A percentile compares a stretch with the other conserved stretches of the same genome.
Conservation (phyloP, 2,797 vertebrate species). For the Phrynocephalus guinanensis region DNA sequence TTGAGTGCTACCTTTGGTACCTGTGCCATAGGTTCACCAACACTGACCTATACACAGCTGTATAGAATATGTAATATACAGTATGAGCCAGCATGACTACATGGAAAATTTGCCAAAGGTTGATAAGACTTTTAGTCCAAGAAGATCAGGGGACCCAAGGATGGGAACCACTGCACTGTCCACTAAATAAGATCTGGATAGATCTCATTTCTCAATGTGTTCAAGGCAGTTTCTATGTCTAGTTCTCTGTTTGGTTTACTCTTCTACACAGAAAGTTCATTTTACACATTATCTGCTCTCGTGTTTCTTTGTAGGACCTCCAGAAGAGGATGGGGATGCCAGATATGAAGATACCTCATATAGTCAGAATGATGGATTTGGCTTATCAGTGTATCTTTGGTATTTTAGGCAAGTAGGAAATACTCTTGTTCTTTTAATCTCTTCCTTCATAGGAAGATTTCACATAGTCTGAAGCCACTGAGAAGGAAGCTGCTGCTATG, state of each 20-base stretch:
- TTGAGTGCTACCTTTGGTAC: too few relatives aligned
- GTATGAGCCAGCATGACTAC: not conserved
- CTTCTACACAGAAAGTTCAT: not conserved
- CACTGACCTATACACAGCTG: not conserved
- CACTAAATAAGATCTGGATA: not conserved
- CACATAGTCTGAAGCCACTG: not conserved
- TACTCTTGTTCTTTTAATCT: not conserved
- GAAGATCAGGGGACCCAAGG: too few relatives aligned
- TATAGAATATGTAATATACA: not conserved
- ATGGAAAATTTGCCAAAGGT: not conserved
- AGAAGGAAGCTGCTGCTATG: not conserved
- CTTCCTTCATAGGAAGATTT: not conserved
- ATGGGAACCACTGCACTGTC: not conserved
- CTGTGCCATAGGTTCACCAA: too few relatives aligned
- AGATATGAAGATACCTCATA: not conserved
- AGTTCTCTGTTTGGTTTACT: not conserved
- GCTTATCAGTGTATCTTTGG: not conserved
- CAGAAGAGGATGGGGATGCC: not conserved
- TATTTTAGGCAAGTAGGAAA: not conserved
- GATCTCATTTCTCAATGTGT: not conserved
- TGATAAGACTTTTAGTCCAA: too few relatives aligned
- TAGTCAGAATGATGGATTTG: not conserved
- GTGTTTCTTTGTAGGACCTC: not conserved
- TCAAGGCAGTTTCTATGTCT: not conserved
- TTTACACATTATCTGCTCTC: not conserved